Conservation (phyloP, 2,113 vertebrate species). For the Pontoporia blainvillei region DNA sequence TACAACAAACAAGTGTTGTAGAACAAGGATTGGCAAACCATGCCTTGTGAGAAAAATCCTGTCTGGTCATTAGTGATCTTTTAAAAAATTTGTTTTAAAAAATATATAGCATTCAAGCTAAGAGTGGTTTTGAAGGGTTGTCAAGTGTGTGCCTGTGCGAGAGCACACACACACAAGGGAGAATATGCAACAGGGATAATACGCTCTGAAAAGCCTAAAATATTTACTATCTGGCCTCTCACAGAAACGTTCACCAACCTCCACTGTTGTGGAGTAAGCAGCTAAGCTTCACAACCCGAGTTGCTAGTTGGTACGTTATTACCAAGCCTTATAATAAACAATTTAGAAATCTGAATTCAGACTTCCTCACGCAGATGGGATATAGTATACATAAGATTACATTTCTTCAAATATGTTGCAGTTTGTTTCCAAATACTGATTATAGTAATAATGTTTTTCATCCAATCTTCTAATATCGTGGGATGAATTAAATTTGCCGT, state of each 20-base stretch:
- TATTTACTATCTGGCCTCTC: neutral
- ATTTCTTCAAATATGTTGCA: neutral
- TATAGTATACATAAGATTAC: neutral
- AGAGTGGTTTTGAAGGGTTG: neutral
- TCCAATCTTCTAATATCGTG: neutral
- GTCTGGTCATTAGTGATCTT: neutral
- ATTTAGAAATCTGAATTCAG: neutral
- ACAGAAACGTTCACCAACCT: neutral
- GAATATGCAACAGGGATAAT: neutral
- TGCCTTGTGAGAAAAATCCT: neutral
- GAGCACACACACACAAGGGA: neutral
- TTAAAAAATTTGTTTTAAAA: neutral
- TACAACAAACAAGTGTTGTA: neutral
- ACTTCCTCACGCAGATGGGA: neutral
- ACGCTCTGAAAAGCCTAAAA: neutral
- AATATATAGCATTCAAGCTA: neutral
- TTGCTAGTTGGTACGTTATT: neutral
- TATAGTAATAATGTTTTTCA: neutral
- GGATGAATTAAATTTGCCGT: neutral
- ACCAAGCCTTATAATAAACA: neutral
- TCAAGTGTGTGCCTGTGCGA: rapidly evolving
- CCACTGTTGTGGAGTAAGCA: neutral
- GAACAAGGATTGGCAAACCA: neutral
- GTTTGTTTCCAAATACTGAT: neutral
- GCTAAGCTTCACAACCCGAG: neutral